Conservation (phyloP, 2,797 vertebrate genomes). For the Psittacula derbiana region DNA sequence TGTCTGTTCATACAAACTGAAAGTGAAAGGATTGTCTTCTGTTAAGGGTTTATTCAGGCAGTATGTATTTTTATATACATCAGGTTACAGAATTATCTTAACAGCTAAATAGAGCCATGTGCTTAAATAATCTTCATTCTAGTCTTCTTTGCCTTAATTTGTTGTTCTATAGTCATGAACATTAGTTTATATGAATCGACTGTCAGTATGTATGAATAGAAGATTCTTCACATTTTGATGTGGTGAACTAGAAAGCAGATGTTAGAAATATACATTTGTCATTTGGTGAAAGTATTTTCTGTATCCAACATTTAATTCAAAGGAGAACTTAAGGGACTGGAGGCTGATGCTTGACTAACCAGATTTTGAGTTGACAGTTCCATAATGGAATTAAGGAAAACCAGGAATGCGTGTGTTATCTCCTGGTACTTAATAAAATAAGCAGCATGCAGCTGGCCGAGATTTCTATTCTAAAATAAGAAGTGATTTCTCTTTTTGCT, state of each 20-base stretch:
- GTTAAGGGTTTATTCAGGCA: neutral
- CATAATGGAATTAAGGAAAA: neutral
- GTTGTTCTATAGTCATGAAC: neutral
- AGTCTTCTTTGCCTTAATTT: neutral
- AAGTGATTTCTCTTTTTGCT: neutral
- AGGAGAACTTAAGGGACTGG: neutral
- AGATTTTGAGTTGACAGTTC: neutral
- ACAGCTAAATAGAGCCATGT: neutral
- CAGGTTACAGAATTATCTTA: neutral
- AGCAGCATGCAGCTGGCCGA: neutral
- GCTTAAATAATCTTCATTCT: neutral
- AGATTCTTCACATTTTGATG: neutral
- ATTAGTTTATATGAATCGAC: neutral
- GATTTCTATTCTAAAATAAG: neutral
- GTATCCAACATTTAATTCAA: neutral
- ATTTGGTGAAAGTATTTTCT: neutral
- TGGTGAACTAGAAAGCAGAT: neutral
- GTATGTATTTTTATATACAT: neutral
- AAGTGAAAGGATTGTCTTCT: neutral
- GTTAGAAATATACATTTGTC: neutral
- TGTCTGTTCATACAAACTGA: neutral
- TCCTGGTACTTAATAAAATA: neutral
- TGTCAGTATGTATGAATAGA: neutral
- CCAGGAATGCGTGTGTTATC: neutral
- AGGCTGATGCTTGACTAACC: neutral